Conservation (phyloP, 2,888 invertebrate genomes). For the Drosophila greeni region DNA sequence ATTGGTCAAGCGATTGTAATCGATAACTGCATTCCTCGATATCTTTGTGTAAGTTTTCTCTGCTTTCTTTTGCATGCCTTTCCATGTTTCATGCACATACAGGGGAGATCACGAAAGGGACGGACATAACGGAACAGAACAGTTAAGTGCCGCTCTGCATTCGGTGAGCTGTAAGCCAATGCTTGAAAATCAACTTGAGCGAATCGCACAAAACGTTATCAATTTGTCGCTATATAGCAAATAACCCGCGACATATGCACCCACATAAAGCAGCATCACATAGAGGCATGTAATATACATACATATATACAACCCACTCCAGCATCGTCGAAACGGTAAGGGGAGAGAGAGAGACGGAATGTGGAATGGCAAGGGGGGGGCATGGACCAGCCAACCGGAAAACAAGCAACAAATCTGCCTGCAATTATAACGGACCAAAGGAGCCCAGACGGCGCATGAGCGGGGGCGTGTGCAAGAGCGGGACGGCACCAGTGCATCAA, state of each 20-base stretch:
- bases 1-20: background rate
- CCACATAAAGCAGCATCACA: constrained; percentile 11
- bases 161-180: constrained; percentile 50
- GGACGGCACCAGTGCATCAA: constrained; percentile 49
- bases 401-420: constrained; percentile 75
- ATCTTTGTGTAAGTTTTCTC: background rate
- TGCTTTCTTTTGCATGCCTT: background rate
- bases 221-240: constrained; percentile 71
- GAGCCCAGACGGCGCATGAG: constrained; percentile 36
- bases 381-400: constrained; percentile 76
- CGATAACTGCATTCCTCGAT: background rate
- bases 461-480: constrained; percentile 37
- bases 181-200: constrained; percentile 74
- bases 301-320: constrained; percentile 1
- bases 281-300: constrained; percentile 17
- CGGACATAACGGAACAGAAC: constrained; percentile 7
- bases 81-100: background rate
- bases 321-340: background rate
- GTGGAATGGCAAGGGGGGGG: constrained; percentile 1
- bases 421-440: constrained; percentile 57
- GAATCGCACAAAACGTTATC: constrained; percentile 71
- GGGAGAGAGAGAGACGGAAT: constrained; percentile 1
- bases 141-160: constrained; percentile 31
- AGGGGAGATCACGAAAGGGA: background rate
- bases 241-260: constrained; percentile 38